Evolutionary conservation across 2,888 invertebrate genomes (phyloP).

Genomic region (Phanerotoma sp.): DNA sequence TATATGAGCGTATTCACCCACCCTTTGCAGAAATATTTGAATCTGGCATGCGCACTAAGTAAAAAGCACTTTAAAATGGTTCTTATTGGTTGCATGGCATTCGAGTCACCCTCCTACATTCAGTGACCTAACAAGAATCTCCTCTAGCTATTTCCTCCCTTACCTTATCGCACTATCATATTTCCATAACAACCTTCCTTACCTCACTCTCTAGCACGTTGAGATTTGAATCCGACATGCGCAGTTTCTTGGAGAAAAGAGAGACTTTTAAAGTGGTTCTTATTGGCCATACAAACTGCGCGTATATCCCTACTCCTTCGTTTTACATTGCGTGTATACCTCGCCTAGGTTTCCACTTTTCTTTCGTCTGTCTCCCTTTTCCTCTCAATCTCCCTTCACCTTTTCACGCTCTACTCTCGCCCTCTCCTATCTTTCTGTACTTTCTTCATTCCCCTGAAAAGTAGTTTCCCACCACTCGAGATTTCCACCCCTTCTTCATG

Average conservation of each 20-base stretch:
- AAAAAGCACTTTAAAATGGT: slow-evolving; percentile 44
- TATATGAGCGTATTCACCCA: slow-evolving; percentile 37
- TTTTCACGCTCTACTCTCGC: slow-evolving; percentile 10
- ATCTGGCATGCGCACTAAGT: slow-evolving; percentile 52
- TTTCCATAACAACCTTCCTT: slow-evolving; percentile 7
- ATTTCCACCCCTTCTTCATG: slow-evolving; percentile 9
- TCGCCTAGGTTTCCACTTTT: slow-evolving; percentile 28
- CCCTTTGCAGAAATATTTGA: slow-evolving; percentile 46
- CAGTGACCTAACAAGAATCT: slow-evolving; percentile 34
- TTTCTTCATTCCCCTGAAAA: slow-evolving; percentile 13
- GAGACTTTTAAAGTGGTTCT: slow-evolving; percentile 55
- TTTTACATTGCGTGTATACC: slow-evolving; percentile 43
- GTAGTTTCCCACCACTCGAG: slow-evolving; percentile 23
- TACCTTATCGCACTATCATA: slow-evolving; percentile 17
- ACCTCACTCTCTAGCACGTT: neutral
- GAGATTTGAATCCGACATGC: slow-evolving; percentile 53
- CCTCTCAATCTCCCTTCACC: slow-evolving; percentile 15
- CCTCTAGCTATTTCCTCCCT: slow-evolving; percentile 33
- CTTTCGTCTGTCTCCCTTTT: slow-evolving; percentile 42
- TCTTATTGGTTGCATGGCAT: slow-evolving; percentile 45
- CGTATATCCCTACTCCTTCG: slow-evolving; percentile 35
- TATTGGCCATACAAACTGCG: slow-evolving; percentile 53
- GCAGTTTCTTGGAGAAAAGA: slow-evolving; percentile 40
- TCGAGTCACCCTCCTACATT: slow-evolving; percentile 34
- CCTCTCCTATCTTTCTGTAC: slow-evolving; percentile 4